Conservation (phyloP, 2,113 vertebrate genomes). For the Cyprinodon variegatus region DNA sequence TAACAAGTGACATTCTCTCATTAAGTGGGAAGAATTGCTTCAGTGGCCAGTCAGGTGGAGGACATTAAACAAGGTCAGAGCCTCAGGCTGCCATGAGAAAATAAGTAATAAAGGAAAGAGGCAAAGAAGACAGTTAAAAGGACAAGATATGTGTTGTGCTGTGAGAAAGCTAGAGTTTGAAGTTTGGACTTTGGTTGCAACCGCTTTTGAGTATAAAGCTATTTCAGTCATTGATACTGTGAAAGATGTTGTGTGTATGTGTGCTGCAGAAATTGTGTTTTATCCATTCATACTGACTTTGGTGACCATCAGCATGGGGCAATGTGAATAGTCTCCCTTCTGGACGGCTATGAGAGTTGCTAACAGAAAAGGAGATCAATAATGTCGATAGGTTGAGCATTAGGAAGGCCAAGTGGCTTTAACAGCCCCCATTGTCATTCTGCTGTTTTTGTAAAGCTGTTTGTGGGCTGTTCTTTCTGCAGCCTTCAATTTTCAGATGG, state of each 20-base stretch:
- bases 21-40: slow-evolving; percentile 54
- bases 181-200: slow-evolving; percentile 43
- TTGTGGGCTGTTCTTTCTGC: slow-evolving; percentile 48
- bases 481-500: slow-evolving; percentile 50
- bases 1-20: slow-evolving; percentile 61
- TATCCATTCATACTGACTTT: slow-evolving; percentile 54
- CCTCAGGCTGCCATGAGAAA: slow-evolving; percentile 31
- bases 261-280: neutral
- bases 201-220: slow-evolving; percentile 40
- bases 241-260: slow-evolving; percentile 3
- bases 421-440: slow-evolving; percentile 68
- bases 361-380: slow-evolving; percentile 78
- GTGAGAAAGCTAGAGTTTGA: slow-evolving; percentile 45
- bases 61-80: slow-evolving; percentile 65
- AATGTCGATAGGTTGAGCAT: slow-evolving; percentile 71
- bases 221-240: slow-evolving; percentile 6
- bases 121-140: slow-evolving; percentile 27
- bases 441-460: slow-evolving; percentile 59
- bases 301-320: slow-evolving; percentile 41
- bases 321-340: slow-evolving; percentile 32
- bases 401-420: slow-evolving; percentile 70
- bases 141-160: slow-evolving; percentile 35
- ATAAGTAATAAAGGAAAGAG: slow-evolving; percentile 45
- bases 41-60: slow-evolving; percentile 57
- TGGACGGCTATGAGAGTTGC: slow-evolving; percentile 42